Conservation (phyloP, 2,888 invertebrate species). For the Subacronicta megacephala region DNA sequence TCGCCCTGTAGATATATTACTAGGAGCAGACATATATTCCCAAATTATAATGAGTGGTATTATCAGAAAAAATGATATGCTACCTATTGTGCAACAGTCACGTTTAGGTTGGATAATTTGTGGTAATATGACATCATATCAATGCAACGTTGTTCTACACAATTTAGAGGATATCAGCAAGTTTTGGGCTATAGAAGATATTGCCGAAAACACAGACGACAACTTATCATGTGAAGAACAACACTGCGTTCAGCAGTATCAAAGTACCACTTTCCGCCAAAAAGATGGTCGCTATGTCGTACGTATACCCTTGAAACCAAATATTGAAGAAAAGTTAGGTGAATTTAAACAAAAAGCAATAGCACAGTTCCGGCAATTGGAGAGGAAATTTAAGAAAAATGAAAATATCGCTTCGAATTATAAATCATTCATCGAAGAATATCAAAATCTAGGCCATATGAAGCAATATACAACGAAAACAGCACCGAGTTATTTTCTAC, state of each 20-base stretch:
- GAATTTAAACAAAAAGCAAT: neutral
- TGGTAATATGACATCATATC: neutral
- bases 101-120: neutral
- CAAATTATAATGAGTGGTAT: neutral
- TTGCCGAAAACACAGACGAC: neutral
- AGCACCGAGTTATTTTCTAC: conserved; percentile 2
- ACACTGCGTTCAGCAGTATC: neutral
- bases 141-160: neutral
- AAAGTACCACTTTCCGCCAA: neutral
- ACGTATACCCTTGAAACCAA: neutral
- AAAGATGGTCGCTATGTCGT: neutral
- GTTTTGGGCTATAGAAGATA: neutral
- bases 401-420: neutral
- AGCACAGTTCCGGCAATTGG: neutral
- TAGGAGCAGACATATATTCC: neutral
- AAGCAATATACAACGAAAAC: too few species aligned
- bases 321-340: neutral
- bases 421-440: neutral
- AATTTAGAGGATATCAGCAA: neutral
- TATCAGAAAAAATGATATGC: neutral
- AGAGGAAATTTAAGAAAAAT: neutral
- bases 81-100: neutral
- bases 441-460: neutral
- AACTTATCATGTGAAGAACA: neutral
- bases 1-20: neutral